These are phyloP conservation scores for Sesamia inferens DNA, from an alignment of 2,888 invertebrate genomes.

Conservation along the genomic window DNA sequence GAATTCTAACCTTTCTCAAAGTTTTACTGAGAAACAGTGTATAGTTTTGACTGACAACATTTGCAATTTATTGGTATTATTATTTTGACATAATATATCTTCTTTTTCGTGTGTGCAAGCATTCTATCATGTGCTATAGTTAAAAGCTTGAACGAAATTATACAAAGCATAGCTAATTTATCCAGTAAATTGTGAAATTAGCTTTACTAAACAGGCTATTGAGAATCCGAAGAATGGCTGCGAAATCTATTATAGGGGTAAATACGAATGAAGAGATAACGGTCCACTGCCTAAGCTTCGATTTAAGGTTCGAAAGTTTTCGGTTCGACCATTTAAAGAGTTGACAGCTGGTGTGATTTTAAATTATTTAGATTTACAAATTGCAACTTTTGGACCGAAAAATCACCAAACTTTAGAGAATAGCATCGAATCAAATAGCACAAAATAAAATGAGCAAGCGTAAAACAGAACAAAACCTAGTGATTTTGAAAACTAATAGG, in stretches of 20 bases:
- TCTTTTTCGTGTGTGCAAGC: neutral
- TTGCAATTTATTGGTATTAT: slow-evolving; percentile 17
- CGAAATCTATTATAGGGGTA: slow-evolving; percentile 3
- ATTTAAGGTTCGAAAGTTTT: neutral
- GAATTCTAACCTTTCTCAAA: slow-evolving; percentile 20
- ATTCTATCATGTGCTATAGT: neutral
- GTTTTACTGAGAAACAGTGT: slow-evolving; percentile 10
- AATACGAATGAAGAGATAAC: slow-evolving; percentile 15
- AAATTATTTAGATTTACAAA: neutral
- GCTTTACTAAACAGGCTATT: slow-evolving; percentile 11
- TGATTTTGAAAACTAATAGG: slow-evolving; percentile 78
- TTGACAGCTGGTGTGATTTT: neutral
- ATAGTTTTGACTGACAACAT: neutral
- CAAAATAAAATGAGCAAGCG: slow-evolving; percentile 44
- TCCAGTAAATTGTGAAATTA: slow-evolving; percentile 22
- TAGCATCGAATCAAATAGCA: slow-evolving; percentile 3
- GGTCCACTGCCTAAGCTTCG: neutral
- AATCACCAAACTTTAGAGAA: slow-evolving; percentile 1
- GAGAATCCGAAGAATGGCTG: slow-evolving; percentile 3
- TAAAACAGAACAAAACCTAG: slow-evolving; percentile 59
- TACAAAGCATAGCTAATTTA: neutral
- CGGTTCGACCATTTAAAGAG: neutral
- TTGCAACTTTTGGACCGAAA: neutral
- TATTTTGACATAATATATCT: neutral
- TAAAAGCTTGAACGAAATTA: neutral